Evolutionary conservation across 2,888 invertebrate species (phyloP), one percentile per base, ranked within the genome.

Genomic region (Tethea ocularis): DNA sequence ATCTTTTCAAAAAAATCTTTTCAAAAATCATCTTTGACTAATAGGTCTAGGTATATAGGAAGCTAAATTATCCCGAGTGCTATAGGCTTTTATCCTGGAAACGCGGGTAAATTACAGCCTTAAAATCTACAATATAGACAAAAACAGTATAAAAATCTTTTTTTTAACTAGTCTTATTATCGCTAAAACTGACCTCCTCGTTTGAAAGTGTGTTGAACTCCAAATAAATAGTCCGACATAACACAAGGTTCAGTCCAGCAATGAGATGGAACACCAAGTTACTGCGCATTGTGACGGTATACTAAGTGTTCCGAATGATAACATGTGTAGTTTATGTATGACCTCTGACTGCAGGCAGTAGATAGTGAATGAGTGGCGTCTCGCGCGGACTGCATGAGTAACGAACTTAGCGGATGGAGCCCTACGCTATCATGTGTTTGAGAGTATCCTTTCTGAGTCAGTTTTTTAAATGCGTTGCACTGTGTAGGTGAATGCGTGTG

Each of bases 111-210:
- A 29, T 29, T 10, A 29, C 29, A 29, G 10, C 29, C 29, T 29
- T 8, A 10, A 1, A 10, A 29, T 51, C 55, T 2, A 17, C 11
- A 29, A 29, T 20, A 29, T n/a, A n/a, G n/a, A n/a, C n/a, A n/a
- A n/a, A n/a, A n/a, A n/a, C n/a, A n/a, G n/a, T n/a, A n/a, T n/a
- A n/a, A n/a, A n/a, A n/a, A n/a, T n/a, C n/a, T n/a, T n/a, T n/a
- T n/a, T n/a, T n/a, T n/a, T n/a, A n/a, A n/a, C n/a, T n/a, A n/a
- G n/a, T n/a, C n/a, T n/a, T n/a, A n/a, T 41, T 17, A 41, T 41
- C 1, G 7, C 17, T 56, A 61, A 61, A 51, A 83, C 87, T 81
- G 68, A 90, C 90, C 89, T 90, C 86, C 60, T 87, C 86, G 10
- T 41, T 36, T 1, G 85, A 82, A 52, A 85, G 85, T 1, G 75